phyloP scores from a whole-genome alignment of 2,888 invertebrate genomes.

The Heliconius hortense region DNA sequence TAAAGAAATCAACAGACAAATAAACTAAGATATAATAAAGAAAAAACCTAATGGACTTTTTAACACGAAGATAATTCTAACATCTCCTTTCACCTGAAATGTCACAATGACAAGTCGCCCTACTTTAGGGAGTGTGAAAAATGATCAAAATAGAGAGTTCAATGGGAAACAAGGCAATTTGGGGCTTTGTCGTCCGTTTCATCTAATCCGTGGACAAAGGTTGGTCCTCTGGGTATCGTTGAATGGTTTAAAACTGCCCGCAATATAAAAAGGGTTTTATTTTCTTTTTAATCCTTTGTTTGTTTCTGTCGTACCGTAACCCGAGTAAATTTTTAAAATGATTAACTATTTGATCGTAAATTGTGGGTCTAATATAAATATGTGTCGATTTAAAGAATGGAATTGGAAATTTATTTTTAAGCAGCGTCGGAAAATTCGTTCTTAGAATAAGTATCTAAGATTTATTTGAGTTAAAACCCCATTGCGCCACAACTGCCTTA shows the following conservation, averaged over 20 bases:
- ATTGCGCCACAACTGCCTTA: too few relatives aligned
- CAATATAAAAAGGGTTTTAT: slow-evolving; percentile 7
- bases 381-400: too few relatives aligned
- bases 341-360: too few relatives aligned
- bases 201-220: slow-evolving; percentile 30
- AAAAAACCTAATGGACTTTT: not conserved
- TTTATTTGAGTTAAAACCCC: too few relatives aligned
- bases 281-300: slow-evolving; percentile 16
- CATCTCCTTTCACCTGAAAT: slow-evolving; percentile 8
- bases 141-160: slow-evolving; percentile 31
- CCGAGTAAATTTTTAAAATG: not conserved
- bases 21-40: not conserved
- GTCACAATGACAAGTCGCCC: slow-evolving; percentile 21
- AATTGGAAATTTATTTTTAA: too few relatives aligned
- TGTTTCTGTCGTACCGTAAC: not conserved
- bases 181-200: slow-evolving; percentile 26
- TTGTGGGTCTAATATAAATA: too few relatives aligned
- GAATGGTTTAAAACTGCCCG: slow-evolving; percentile 14
- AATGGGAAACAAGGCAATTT: slow-evolving; percentile 17
- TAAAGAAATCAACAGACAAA: not conserved
- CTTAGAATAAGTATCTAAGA: too few relatives aligned
- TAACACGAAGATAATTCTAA: not conserved
- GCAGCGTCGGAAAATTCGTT: too few relatives aligned
- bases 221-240: slow-evolving; percentile 31
- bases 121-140: slow-evolving; percentile 23